phyloP scores from a whole-genome alignment of 2,888 invertebrate genomes.

The Lacanobia oleracea region DNA sequence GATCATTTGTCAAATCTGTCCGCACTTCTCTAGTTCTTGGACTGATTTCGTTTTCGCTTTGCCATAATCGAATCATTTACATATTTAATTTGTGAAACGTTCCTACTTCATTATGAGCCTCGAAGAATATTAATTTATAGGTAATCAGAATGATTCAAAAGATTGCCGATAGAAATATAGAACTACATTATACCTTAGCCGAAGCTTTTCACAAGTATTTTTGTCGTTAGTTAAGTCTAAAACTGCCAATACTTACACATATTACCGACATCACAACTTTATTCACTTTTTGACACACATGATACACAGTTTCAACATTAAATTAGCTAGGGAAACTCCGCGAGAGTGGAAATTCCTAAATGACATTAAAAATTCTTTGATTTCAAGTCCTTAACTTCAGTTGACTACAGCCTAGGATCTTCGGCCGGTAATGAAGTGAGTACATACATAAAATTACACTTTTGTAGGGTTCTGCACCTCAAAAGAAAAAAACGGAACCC shows the following conservation, averaged over 20 bases:
- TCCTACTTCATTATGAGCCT: constrained; percentile 12
- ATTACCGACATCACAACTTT: too few relatives aligned
- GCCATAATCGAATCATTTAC: constrained; percentile 39
- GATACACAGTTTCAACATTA: too few relatives aligned
- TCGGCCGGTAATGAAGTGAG: too few relatives aligned
- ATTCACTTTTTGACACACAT: too few relatives aligned
- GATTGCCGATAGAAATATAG: constrained; percentile 16
- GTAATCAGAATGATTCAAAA: constrained; percentile 8
- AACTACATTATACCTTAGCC: constrained; percentile 6
- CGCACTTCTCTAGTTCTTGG: constrained; percentile 1
- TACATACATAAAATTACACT: too few relatives aligned
- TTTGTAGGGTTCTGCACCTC: too few relatives aligned
- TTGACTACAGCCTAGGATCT: too few relatives aligned
- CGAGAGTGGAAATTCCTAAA: too few relatives aligned
- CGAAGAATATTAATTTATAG: constrained; percentile 16
- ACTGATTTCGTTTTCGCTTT: constrained; percentile 36
- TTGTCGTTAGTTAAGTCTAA: background rate
- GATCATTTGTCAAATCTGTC: constrained; percentile 34
- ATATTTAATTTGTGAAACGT: constrained; percentile 45
- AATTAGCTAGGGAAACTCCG: too few relatives aligned
- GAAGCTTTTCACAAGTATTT: background rate
- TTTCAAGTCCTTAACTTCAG: too few relatives aligned
- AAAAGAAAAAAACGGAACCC: too few relatives aligned
- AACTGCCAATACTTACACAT: background rate
- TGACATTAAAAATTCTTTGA: too few relatives aligned